These are phyloP conservation scores for Orius insidiosus DNA, from an alignment of 1,140 invertebrate species.

Conservation along the genomic window DNA sequence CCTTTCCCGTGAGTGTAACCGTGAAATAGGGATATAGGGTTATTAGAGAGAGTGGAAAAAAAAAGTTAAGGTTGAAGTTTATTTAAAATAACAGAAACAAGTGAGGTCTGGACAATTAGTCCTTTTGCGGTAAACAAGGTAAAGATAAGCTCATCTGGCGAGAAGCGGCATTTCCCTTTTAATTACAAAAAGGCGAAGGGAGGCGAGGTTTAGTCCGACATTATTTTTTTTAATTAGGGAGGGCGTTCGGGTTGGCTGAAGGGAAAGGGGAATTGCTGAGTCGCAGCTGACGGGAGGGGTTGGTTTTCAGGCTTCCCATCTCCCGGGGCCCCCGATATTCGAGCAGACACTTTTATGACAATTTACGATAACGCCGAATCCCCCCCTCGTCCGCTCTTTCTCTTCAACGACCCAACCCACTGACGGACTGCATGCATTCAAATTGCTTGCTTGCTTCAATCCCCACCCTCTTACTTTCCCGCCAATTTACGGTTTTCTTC, in stretches of 20 bases:
- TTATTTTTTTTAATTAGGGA: constrained; percentile 4
- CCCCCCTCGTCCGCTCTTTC: background rate
- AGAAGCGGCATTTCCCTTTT: constrained; percentile 7
- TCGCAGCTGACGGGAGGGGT: constrained; percentile 7
- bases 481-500: constrained; percentile 16
- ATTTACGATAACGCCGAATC: constrained; percentile 14
- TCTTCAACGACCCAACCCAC: background rate
- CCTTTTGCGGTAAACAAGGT: constrained; percentile 9
- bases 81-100: constrained; percentile 8
- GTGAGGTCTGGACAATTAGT: constrained; percentile 9
- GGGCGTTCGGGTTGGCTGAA: background rate
- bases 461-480: constrained; percentile 12
- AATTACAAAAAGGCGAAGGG: constrained; percentile 5
- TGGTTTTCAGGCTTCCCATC: constrained; percentile 4
- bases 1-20: too few relatives aligned
- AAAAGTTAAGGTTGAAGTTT: background rate
- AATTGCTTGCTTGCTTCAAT: constrained; percentile 18
- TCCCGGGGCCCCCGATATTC: constrained; percentile 13
- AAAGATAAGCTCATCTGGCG: constrained; percentile 11
- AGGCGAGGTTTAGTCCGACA: background rate
- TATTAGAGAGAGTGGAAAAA: too few relatives aligned
- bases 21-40: too few relatives aligned
- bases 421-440: constrained; percentile 18
- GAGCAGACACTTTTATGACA: constrained; percentile 18
- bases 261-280: constrained; percentile 6